Percentiles rank a stretch among this genome's conserved stretches.
Evolutionary conservation across 2,797 vertebrate genomes (phyloP).

Genomic region (Manis crassicaudata): DNA sequence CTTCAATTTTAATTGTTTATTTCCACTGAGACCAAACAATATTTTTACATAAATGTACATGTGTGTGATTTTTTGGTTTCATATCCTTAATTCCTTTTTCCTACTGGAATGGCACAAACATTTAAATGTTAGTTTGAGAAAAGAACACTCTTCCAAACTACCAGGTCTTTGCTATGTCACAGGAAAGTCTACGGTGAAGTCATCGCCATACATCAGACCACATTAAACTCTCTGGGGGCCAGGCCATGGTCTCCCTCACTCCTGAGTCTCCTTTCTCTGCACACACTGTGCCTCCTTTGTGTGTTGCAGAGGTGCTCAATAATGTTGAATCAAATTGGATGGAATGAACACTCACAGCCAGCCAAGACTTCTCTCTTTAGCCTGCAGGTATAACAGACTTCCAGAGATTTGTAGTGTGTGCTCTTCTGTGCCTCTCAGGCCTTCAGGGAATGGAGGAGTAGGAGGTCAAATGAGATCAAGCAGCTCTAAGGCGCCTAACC

Average conservation of each 20-base stretch:
- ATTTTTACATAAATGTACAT: neutral
- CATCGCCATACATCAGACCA: neutral
- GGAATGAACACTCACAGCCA: neutral
- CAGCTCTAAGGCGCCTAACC: constrained; percentile 1
- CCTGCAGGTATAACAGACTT: neutral
- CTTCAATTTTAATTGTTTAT: constrained; percentile 6
- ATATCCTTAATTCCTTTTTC: neutral
- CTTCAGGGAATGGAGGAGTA: neutral
- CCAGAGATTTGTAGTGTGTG: neutral
- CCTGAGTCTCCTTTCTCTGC: neutral
- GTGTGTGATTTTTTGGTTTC: neutral
- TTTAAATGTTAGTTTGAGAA: neutral
- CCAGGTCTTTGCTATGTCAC: neutral
- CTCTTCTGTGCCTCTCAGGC: neutral
- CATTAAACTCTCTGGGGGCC: neutral
- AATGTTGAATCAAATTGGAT: constrained; percentile 29
- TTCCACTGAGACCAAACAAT: neutral
- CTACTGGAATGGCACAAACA: neutral
- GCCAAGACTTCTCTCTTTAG: neutral
- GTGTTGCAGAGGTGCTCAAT: neutral
- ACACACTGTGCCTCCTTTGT: neutral
- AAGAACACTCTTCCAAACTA: neutral
- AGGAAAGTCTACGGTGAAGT: neutral
- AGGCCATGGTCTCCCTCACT: neutral
- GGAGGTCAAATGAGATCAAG: constrained; percentile 47